Conservation (phyloP, 2,888 invertebrate genomes). For the Lasioglossum pauxillum region DNA sequence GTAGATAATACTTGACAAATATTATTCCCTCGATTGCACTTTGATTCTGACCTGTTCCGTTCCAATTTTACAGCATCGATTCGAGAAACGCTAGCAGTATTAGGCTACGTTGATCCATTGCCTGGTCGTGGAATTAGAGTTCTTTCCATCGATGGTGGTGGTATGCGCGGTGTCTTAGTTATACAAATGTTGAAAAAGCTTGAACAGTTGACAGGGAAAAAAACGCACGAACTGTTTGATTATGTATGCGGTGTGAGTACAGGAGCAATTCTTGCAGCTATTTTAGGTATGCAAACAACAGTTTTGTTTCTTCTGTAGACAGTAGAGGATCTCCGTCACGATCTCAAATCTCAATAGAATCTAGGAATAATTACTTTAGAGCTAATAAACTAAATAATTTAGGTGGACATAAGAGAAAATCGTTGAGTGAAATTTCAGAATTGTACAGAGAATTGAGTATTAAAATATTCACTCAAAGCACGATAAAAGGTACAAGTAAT, state of each 20-base stretch:
- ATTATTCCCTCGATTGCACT: constrained; percentile 36
- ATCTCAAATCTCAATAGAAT: neutral
- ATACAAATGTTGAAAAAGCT: constrained; percentile 92
- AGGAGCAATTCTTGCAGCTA: constrained; percentile 92
- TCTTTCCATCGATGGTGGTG: constrained; percentile 95
- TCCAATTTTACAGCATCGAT: constrained; percentile 72
- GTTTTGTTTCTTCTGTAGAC: neutral
- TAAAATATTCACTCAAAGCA: constrained; percentile 89
- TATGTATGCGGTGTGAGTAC: constrained; percentile 94
- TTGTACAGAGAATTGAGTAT: constrained; percentile 87
- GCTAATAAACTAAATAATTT: constrained; percentile 8
- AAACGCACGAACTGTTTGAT: constrained; percentile 93
- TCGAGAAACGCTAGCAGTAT: constrained; percentile 88
- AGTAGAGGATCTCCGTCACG: neutral
- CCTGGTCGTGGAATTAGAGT: constrained; percentile 91
- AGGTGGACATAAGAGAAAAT: constrained; percentile 86
- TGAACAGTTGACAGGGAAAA: constrained; percentile 89
- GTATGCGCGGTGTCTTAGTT: constrained; percentile 94
- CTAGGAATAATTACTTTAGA: neutral
- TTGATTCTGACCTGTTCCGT: constrained; percentile 62
- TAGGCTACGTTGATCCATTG: constrained; percentile 90
- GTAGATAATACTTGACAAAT: constrained; percentile 60
- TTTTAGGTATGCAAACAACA: constrained; percentile 86
- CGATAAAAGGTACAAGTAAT: constrained; percentile 89
- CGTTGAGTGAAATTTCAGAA: constrained; percentile 87